Evolutionary conservation across 2,797 vertebrate genomes (phyloP).

Genomic region (Meriones psammophilus): DNA sequence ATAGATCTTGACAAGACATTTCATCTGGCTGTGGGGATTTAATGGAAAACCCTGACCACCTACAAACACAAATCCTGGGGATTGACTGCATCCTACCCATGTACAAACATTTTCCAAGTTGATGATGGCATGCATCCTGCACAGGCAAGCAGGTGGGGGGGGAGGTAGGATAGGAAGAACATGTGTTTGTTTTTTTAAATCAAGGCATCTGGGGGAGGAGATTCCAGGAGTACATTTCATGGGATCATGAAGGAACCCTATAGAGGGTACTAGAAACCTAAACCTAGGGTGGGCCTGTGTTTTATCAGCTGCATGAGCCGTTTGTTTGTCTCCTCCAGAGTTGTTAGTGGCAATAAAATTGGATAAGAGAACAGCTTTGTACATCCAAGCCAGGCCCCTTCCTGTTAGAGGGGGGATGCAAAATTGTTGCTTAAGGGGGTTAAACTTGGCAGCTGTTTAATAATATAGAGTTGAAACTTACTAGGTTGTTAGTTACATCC

Average conservation of each 20-base stretch:
- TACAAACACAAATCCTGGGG: neutral
- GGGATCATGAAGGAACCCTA: neutral
- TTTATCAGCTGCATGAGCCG: neutral
- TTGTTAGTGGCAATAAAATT: neutral
- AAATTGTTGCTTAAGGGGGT: neutral
- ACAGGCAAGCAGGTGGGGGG: neutral
- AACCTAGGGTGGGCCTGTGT: neutral
- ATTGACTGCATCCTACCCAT: neutral
- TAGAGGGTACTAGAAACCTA: neutral
- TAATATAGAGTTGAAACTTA: neutral
- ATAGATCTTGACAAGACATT: conserved; percentile 32
- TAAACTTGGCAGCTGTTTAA: neutral
- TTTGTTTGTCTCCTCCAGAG: neutral
- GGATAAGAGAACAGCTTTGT: neutral
- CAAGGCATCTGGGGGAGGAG: neutral
- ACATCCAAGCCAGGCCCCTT: neutral
- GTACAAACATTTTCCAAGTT: neutral
- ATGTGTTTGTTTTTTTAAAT: neutral
- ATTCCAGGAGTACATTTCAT: neutral
- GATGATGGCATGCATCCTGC: neutral
- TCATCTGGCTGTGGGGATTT: conserved; percentile 19
- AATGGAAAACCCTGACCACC: neutral
- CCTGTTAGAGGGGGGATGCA: neutral
- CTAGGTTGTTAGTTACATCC: neutral
- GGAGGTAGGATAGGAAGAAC: neutral